Percentiles rank a stretch among this genome's conserved stretches.
Conservation (phyloP, 2,888 invertebrate genomes). For the Tiliacea citrago region DNA sequence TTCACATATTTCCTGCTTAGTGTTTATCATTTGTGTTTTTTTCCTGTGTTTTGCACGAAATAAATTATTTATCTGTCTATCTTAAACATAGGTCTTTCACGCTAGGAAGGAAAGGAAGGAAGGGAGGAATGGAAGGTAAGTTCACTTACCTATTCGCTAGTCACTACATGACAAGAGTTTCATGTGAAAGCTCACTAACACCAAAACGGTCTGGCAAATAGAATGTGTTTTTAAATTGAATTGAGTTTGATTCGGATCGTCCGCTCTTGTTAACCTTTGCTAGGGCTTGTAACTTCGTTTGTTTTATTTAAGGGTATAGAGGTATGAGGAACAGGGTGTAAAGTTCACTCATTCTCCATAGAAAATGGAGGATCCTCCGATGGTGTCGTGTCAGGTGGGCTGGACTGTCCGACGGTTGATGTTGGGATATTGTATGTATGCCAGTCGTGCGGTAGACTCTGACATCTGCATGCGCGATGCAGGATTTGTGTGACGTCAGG, state of each 20-base stretch:
- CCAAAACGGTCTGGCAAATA: conserved; percentile 10
- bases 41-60: neutral
- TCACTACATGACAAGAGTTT: neutral
- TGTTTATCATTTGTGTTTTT: neutral
- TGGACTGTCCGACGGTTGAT: too few relatives aligned
- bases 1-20: neutral
- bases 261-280: conserved; percentile 21
- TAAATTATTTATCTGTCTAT: neutral
- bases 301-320: neutral
- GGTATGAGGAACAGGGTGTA: too few relatives aligned
- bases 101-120: too few relatives aligned
- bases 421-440: too few relatives aligned
- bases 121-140: too few relatives aligned
- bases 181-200: conserved; percentile 7
- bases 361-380: too few relatives aligned
- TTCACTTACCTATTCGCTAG: too few relatives aligned
- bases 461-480: too few relatives aligned
- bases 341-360: too few relatives aligned
- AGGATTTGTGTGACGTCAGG: too few relatives aligned
- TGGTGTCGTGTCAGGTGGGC: too few relatives aligned
- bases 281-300: neutral
- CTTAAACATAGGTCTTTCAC: neutral
- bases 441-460: too few relatives aligned
- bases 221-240: conserved; percentile 51
- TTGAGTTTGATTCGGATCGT: conserved; percentile 36